Conservation (phyloP, 2,797 vertebrate species). For the Euthynnus affinis region DNA sequence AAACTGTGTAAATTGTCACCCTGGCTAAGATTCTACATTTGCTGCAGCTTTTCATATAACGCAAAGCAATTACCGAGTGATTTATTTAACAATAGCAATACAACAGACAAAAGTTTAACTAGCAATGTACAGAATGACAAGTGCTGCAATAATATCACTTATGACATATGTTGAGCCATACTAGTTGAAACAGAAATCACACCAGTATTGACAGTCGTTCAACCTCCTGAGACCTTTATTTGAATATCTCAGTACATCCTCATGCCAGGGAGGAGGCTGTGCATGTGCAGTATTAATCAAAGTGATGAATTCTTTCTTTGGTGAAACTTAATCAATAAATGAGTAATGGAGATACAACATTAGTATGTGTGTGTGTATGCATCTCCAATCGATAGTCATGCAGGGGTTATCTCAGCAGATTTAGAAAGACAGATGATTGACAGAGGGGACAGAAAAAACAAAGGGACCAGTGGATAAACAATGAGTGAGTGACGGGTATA, state of each 20-base stretch:
- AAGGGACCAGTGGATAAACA: not conserved
- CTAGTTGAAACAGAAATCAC: not conserved
- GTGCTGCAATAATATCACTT: not conserved
- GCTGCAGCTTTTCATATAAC: not conserved
- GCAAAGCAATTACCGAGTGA: not conserved
- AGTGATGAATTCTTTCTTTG: slow-evolving; percentile 60
- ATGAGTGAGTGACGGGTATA: slow-evolving; percentile 17
- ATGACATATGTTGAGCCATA: slow-evolving; percentile 9
- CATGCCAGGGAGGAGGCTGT: slow-evolving; percentile 18
- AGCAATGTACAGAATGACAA: not conserved
- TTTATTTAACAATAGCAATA: not conserved
- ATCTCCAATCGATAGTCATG: slow-evolving; percentile 56
- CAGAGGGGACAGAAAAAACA: slow-evolving; percentile 22
- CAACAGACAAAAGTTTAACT: not conserved
- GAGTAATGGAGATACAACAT: slow-evolving; percentile 50
- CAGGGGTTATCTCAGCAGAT: slow-evolving; percentile 46
- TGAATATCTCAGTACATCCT: slow-evolving; percentile 41
- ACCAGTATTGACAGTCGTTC: not conserved
- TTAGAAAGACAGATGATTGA: slow-evolving; percentile 52
- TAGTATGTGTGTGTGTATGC: slow-evolving; percentile 20
- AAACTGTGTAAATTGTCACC: not conserved
- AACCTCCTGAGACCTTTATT: slow-evolving; percentile 19
- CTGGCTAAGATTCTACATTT: not conserved
- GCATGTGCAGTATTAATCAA: slow-evolving; percentile 57
- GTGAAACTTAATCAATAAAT: slow-evolving; percentile 72